Evolutionary conservation across 1,140 invertebrate species (phyloP), one percentile per base, ranked within the genome.

Genomic region (Drosophila nigromelanica): DNA sequence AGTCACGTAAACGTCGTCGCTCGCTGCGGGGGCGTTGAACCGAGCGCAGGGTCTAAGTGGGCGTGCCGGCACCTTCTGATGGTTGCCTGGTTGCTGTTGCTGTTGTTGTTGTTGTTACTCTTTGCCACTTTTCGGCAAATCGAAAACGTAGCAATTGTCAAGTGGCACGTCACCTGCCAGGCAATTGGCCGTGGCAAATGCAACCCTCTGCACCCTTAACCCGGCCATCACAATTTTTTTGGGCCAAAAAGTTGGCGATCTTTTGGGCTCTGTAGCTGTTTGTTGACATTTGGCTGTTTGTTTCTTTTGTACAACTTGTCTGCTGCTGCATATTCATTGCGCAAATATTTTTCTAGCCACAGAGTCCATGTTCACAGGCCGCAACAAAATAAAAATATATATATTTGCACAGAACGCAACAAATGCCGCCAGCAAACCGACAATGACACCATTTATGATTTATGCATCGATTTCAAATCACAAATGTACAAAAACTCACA

Each of bases 91-190:
- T 68, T 81, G 56, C 55, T 35, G 54, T 58, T 40, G 30, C 37
- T 40, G 37, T 60, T 62, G 14, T 35, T 58, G 43, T 24, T 60
- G 54, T 50, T 55, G 61, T 59, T 43, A 35, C 60, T 59, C 27
- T 18, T 39, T 80, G 82, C 70, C 71, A 86, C 80, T 87, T 85
- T 86, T 79, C 54, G 80, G 85, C 78, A 75, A 87, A 87, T 87
- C 83, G 82, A 87, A 77, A 89, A 82, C 81, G 66, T 80, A 87
- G 81, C 81, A 86, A 86, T 86, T 86, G 81, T 76, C 78, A 87
- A 86, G 76, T 76, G 79, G 86, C 82, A 87, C 76, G 82, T 81
- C 86, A 73, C 76, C 76, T 76, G 80, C 80, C 64, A 68, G 55
- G 55, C 70, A 73, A 73, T 73, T 73, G 70, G 63, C 70, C 70